Base-by-base conservation (phyloP, 2,797 vertebrate genomes). In the Falco biarmicus region DNA sequence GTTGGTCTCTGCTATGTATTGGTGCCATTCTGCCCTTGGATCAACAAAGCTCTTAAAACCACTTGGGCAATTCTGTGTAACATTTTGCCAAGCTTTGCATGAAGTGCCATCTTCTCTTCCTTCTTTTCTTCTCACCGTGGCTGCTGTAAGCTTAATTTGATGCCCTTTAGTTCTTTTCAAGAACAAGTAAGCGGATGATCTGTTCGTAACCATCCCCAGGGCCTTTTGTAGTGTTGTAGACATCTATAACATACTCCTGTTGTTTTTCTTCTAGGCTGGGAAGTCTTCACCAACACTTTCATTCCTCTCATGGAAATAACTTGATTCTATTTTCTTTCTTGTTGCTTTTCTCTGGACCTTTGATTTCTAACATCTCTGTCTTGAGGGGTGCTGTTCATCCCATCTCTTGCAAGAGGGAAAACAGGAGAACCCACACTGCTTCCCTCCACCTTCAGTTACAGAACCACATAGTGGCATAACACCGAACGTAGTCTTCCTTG, bases 1-100 rank as follows among this genome's bases (percentile, higher is more conserved):
- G 7, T 79, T 79, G 48, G 3, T 64, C 4, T 81, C 6, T 50
- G 31, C 0, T 0, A 41, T 56, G 34, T 41, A 22, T 39, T 78
- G 81, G 41, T 84, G 18, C 28, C 31, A 53, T 17, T 66, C 32
- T 89, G 7, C 13, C 37, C 11, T 80, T 78, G 61, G 50, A 75
- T n/a, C 26, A n/a, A 21, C 10, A 59, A 54, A 74, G 45, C 16
- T 75, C 43, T 57, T 89, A 47, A 57, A 92, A n/a, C 10, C 6
- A 11, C 32, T 84, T 59, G 45, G 53, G 45, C 11, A 28, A 17
- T 21, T 21, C 34, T 41, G 3, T 59, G 41, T 41, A 76, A 41
- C 0, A 0, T 87, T 83, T 84, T 89, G 12, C n/a, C 26, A 47
- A 41, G 41, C 61, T 78, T 21, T 80, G 19, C 10, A 3, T 29